These are phyloP conservation scores for Zaprionus kolodkinae DNA, from an alignment of 1,140 invertebrate species.

Conservation along the genomic window DNA sequence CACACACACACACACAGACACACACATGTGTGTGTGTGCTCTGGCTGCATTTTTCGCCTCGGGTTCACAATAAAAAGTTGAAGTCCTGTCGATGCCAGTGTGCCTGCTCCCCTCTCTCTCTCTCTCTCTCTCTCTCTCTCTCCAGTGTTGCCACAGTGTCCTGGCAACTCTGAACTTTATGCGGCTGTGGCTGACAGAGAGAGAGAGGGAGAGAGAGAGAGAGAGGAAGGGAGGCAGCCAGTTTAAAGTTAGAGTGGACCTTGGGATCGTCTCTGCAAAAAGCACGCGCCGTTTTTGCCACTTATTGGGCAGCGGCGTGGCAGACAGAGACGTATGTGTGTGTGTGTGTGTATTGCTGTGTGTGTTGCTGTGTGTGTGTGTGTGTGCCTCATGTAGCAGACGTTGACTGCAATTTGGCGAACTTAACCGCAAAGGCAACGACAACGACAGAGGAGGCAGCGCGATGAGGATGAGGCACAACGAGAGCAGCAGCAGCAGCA, in stretches of 20 bases:
- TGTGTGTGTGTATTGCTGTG: constrained; percentile 27
- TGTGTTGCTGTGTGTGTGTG: constrained; percentile 46
- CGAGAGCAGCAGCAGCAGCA: constrained; percentile 42
- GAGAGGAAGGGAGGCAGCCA: background rate
- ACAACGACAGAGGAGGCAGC: background rate
- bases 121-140: background rate
- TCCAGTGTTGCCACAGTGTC: constrained; percentile 34
- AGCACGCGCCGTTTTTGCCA: constrained; percentile 75
- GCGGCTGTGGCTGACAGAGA: constrained; percentile 66
- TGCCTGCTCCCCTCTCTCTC: constrained; percentile 11
- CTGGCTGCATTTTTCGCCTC: constrained; percentile 47
- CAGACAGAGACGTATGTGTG: constrained; percentile 21
- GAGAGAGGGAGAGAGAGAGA: background rate
- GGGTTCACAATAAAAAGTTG: constrained; percentile 78
- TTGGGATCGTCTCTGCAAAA: constrained; percentile 53
- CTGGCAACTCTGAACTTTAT: constrained; percentile 77
- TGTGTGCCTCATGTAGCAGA: constrained; percentile 54
- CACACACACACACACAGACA: constrained; percentile 27
- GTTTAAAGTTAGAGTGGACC: constrained; percentile 59
- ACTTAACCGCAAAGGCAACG: constrained; percentile 70
- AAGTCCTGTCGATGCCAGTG: constrained; percentile 78
- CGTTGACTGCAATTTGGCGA: constrained; percentile 80
- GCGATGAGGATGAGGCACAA: constrained; percentile 45
- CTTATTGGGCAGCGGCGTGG: background rate
- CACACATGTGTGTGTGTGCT: background rate